These are phyloP conservation scores for Eupelmus urozonus DNA, from an alignment of 2,888 invertebrate species.

Conservation along the genomic window DNA sequence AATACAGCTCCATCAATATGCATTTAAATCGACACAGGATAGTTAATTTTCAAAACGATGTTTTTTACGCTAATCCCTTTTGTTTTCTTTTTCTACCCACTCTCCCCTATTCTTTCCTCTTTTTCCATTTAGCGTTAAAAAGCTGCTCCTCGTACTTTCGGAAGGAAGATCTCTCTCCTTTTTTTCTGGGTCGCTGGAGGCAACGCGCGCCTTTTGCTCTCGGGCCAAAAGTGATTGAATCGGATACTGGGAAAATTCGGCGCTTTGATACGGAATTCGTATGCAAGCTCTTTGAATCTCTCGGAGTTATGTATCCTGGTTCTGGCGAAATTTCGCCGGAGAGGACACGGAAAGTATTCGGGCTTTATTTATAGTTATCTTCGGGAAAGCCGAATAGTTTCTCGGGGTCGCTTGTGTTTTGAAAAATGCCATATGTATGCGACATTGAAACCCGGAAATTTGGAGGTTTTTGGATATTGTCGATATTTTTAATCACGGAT, in stretches of 20 bases:
- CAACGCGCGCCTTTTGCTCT: no score
- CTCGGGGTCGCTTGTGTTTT: background rate
- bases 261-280: conserved; percentile 31
- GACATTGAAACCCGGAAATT: no score
- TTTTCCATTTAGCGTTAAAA: no score
- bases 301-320: background rate
- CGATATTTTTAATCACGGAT: conserved; percentile 4
- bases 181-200: background rate
- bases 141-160: no score
- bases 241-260: conserved; percentile 31
- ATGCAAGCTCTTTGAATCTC: conserved; percentile 19
- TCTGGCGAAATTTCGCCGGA: background rate
- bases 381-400: background rate
- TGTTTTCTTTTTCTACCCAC: background rate
- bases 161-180: background rate
- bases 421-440: no score
- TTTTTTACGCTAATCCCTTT: conserved; percentile 26
- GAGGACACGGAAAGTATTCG: background rate
- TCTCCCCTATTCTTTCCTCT: background rate
- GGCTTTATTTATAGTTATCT: background rate
- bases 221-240: conserved; percentile 33
- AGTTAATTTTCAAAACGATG: conserved; percentile 42
- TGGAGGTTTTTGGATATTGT: no score
- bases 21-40: conserved; percentile 13
- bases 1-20: conserved; percentile 18